Evolutionary conservation across 1,140 invertebrate species (phyloP).

Genomic region (Atta cephalotes): DNA sequence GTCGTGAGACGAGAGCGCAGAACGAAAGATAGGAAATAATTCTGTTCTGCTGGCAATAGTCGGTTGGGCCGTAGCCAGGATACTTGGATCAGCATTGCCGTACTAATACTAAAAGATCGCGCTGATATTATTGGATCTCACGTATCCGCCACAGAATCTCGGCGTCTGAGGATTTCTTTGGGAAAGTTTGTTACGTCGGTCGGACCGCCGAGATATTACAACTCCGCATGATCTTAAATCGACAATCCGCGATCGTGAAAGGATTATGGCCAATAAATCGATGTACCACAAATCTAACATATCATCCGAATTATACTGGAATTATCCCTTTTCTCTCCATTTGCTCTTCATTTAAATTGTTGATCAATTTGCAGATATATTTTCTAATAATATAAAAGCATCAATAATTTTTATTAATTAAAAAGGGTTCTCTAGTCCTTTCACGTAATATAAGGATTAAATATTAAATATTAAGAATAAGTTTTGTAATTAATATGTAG

Average conservation of each 20-base stretch:
- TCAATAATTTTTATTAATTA: not conserved
- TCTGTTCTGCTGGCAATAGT: constrained; percentile 48
- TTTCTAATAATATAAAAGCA: not conserved
- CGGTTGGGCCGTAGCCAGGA: constrained; percentile 48
- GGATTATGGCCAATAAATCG: constrained; percentile 52
- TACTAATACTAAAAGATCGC: constrained; percentile 53
- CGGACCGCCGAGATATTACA: constrained; percentile 44
- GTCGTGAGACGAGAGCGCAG: constrained; percentile 7
- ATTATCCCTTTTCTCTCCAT: not conserved
- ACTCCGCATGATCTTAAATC: constrained; percentile 49
- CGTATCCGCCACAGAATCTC: constrained; percentile 40
- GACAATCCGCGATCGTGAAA: constrained; percentile 50
- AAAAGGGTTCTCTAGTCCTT: no score
- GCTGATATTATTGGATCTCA: constrained; percentile 58
- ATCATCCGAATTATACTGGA: constrained; percentile 4
- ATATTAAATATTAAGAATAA: no score
- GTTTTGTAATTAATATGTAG: no score
- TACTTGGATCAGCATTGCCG: constrained; percentile 52
- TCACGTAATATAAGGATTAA: no score
- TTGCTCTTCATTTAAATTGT: not conserved
- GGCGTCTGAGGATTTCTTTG: constrained; percentile 55
- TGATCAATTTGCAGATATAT: constrained; percentile 5
- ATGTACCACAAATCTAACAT: constrained; percentile 52
- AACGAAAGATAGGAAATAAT: constrained; percentile 56
- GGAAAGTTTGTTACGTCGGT: constrained; percentile 49